These are phyloP conservation scores for Callitettix versicolor DNA, from an alignment of 1,140 invertebrate species.

Conservation along the genomic window DNA sequence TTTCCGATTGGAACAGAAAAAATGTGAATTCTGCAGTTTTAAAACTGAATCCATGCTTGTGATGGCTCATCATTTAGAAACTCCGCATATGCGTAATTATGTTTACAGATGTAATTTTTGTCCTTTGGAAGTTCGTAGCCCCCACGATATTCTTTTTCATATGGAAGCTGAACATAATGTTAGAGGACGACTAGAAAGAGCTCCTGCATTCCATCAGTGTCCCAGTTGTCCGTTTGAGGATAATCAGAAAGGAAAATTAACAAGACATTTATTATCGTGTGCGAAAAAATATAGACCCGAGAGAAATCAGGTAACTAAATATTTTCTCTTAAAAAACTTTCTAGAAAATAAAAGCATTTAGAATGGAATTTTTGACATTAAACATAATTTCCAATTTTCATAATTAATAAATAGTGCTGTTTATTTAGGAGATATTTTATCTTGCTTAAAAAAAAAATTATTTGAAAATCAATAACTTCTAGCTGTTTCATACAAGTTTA, in stretches of 20 bases:
- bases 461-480: no score
- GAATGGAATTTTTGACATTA: no score
- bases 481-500: no score
- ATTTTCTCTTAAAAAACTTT: no score
- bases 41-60: slow-evolving; percentile 80
- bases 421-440: no score
- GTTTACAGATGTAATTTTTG: slow-evolving; percentile 81
- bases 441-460: no score
- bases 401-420: no score
- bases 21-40: slow-evolving; percentile 86
- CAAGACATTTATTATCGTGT: slow-evolving; percentile 78
- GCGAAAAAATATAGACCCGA: slow-evolving; percentile 83
- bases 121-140: slow-evolving; percentile 66
- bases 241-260: slow-evolving; percentile 86
- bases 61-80: slow-evolving; percentile 82
- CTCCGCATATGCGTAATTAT: slow-evolving; percentile 81
- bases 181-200: slow-evolving; percentile 68
- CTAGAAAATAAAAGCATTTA: no score
- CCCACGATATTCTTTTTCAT: slow-evolving; percentile 81
- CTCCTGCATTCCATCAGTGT: slow-evolving; percentile 82
- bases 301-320: slow-evolving; percentile 42
- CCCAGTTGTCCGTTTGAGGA: slow-evolving; percentile 90
- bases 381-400: no score
- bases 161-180: slow-evolving; percentile 84
- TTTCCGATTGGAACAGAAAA: slow-evolving; percentile 65